Base-by-base conservation (phyloP, 2,113 vertebrate genomes). In the Larimichthys crocea region DNA sequence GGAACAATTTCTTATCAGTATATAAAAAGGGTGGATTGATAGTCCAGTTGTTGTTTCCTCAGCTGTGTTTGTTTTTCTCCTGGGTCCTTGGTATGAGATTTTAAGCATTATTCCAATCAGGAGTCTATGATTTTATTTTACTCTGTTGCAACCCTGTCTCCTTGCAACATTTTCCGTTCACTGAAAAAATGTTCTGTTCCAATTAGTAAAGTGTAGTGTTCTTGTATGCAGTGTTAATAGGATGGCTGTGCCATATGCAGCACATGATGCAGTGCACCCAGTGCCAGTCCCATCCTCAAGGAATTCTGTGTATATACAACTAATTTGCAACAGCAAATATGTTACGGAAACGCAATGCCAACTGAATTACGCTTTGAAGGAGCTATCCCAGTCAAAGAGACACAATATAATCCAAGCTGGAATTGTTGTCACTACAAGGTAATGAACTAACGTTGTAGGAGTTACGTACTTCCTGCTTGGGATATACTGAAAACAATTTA, bases 1-100 rank as follows among this genome's bases (percentile, higher is more conserved):
- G 24, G 61, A 49, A 26, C 48, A 46, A 80, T 73, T 24, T 29
- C 29, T 69, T 70, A 62, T 71, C 44, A 2, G 50, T 60, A 67
- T 29, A 75, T 44, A 15, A 60, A n/a, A 35, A 24, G 19, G 49
- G 50, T 31, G 14, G 53, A 57, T 22, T 44, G n/a, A 44, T 60
- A 31, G 22, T 62, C 49, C 3, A 20, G 59, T 2, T 40, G 42
- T n/a, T 19, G 16, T n/a, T 35, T 35, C 14, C 46, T 68, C 40
- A 56, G 2, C 2, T 68, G 48, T 35, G 40, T 72, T 61, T 35
- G 4, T 26, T 40, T 40, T 40, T 15, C 19, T 2, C 0, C 26
- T 61, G 46, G 17, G 26, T 68, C 19, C 12, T 16, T 3, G 11
- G 53, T 78, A 56, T 62, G 42, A 31, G 1, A 1, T 15, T 55